Conservation (phyloP, 1,140 invertebrate genomes). For the Hylaeus volcanicus region DNA sequence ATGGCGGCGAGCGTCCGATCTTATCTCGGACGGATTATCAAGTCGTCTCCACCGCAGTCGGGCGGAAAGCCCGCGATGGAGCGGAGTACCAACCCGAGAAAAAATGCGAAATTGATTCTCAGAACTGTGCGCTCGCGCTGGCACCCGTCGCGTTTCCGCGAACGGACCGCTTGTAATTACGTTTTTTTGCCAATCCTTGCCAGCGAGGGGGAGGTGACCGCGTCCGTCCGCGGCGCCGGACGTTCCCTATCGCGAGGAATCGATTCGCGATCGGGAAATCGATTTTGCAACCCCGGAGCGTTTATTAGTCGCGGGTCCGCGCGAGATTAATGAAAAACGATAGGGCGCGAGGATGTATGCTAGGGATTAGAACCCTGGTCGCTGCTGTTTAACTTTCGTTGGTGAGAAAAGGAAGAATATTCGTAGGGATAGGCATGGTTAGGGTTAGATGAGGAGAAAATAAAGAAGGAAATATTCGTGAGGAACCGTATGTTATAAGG, state of each 20-base stretch:
- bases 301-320: neutral
- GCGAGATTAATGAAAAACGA: conserved; percentile 8
- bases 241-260: neutral
- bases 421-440: too few species aligned
- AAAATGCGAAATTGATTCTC: conserved; percentile 42
- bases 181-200: neutral
- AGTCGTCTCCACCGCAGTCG: conserved; percentile 17
- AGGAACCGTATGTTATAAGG: too few species aligned
- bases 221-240: neutral
- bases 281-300: conserved; percentile 1
- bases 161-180: conserved; percentile 22
- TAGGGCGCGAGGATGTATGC: too few species aligned
- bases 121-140: conserved; percentile 5
- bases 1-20: conserved; percentile 28
- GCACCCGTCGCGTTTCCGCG: neutral
- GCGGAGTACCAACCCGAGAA: neutral
- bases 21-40: conserved; percentile 39
- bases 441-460: too few species aligned
- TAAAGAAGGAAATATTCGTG: too few species aligned
- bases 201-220: neutral
- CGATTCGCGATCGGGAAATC: conserved; percentile 6
- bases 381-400: too few species aligned
- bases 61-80: neutral
- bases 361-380: too few species aligned
- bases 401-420: too few species aligned